Conservation (phyloP, 2,797 vertebrate species). For the Acanthurus leucopareius region DNA sequence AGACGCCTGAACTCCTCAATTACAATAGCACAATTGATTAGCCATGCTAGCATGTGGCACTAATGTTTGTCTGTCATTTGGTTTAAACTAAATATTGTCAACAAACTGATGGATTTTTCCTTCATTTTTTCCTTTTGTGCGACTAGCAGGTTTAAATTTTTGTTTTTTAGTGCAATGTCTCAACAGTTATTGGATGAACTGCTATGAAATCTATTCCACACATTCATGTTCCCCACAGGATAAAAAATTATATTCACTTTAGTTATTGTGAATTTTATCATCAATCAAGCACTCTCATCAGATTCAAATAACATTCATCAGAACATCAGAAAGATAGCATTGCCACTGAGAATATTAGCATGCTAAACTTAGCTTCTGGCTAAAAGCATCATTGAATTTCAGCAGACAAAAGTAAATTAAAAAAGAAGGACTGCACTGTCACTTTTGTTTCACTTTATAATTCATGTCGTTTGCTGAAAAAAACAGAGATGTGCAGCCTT, state of each 20-base stretch:
- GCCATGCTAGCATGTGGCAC: not conserved
- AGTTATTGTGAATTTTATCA: too few species aligned
- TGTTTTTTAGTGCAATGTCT: too few species aligned
- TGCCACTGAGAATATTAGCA: not conserved
- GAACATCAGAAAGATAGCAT: not conserved
- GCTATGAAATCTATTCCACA: too few species aligned
- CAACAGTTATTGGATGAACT: too few species aligned
- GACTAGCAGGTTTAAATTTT: too few species aligned
- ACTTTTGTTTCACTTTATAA: not conserved
- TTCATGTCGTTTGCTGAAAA: not conserved
- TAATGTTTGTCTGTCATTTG: too few species aligned
- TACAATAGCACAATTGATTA: not conserved
- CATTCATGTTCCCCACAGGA: not conserved
- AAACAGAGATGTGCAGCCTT: not conserved
- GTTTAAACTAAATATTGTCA: too few species aligned
- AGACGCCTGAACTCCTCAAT: not conserved
- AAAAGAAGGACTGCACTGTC: not conserved
- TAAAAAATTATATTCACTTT: too few species aligned
- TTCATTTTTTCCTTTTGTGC: too few species aligned
- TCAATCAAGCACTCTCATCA: too few species aligned
- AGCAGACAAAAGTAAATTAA: not conserved
- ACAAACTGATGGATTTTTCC: too few species aligned
- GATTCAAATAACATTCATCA: too few species aligned
- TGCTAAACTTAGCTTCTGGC: not conserved
- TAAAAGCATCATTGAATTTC: not conserved